Evolutionary conservation across 2,113 vertebrate species (phyloP).

Genomic region (Urocolius indicus): DNA sequence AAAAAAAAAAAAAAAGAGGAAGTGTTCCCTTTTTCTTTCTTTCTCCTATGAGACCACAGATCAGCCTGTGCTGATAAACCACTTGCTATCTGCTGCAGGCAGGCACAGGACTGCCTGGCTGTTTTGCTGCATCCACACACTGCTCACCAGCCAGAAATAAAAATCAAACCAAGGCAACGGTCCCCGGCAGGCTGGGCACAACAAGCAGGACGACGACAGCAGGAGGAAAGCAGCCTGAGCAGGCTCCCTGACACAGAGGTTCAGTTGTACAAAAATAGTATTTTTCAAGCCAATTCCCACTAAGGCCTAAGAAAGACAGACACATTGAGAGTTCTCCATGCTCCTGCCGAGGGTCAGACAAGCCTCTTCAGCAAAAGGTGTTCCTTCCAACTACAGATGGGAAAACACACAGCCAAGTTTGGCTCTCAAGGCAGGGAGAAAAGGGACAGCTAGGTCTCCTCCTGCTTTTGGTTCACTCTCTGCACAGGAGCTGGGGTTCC

Average conservation of each 20-base stretch:
- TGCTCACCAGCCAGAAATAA: background rate
- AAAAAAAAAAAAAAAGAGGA: background rate
- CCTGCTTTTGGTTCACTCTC: background rate
- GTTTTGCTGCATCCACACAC: background rate
- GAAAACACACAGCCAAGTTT: background rate
- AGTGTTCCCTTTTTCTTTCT: background rate
- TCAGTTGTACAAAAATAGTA: background rate
- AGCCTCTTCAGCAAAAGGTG: background rate
- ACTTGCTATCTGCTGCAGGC: conserved; percentile 26
- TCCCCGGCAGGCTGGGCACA: background rate
- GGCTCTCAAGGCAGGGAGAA: background rate
- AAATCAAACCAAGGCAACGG: background rate
- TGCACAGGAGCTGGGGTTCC: background rate
- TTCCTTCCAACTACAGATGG: background rate
- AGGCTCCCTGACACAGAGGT: background rate
- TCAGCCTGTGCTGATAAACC: background rate
- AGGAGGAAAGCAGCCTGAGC: background rate
- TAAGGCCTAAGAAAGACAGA: background rate
- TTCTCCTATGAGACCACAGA: conserved; percentile 35
- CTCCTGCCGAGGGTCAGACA: background rate
- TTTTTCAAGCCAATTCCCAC: background rate
- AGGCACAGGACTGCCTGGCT: background rate
- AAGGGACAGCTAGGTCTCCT: background rate
- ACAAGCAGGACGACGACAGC: background rate
- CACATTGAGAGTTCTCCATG: fast-evolving